Evolutionary conservation across 2,113 vertebrate species (phyloP).

Genomic region (Taurulus bubalis): DNA sequence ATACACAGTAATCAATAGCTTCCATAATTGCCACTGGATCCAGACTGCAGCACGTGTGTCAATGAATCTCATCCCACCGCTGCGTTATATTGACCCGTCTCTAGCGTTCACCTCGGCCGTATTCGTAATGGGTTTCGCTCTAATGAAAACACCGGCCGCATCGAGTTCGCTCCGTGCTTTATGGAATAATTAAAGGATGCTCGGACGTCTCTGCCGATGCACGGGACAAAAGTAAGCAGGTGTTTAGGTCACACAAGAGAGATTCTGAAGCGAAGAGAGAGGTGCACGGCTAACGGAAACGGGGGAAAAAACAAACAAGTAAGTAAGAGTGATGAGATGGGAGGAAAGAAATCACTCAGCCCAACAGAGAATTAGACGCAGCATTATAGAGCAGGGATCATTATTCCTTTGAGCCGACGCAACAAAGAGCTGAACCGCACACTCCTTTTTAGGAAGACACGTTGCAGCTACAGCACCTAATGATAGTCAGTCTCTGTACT

Average conservation of each 20-base stretch:
- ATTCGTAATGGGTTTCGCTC: slow-evolving; percentile 31
- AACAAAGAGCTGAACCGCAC: slow-evolving; percentile 6
- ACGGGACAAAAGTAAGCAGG: neutral
- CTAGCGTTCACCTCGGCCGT: slow-evolving; percentile 36
- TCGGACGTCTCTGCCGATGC: slow-evolving; percentile 4
- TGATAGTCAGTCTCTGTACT: slow-evolving; percentile 14
- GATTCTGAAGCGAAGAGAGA: slow-evolving; percentile 10
- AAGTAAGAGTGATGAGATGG: slow-evolving; percentile 8
- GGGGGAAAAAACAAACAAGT: slow-evolving; percentile 14
- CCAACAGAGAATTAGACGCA: slow-evolving; percentile 9
- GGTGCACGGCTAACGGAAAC: neutral
- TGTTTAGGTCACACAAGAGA: slow-evolving; percentile 19
- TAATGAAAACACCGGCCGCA: slow-evolving; percentile 37
- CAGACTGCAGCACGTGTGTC: slow-evolving; percentile 64
- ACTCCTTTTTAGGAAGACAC: neutral
- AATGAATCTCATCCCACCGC: slow-evolving; percentile 66
- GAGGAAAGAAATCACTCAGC: neutral
- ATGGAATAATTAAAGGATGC: slow-evolving; percentile 16
- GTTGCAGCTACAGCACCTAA: slow-evolving; percentile 26
- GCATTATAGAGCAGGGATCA: slow-evolving; percentile 1
- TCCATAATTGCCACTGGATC: slow-evolving; percentile 65
- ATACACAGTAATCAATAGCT: slow-evolving; percentile 67
- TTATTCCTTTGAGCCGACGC: slow-evolving; percentile 30
- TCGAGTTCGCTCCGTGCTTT: slow-evolving; percentile 31
- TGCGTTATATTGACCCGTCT: slow-evolving; percentile 65